Evolutionary conservation across 2,888 invertebrate genomes (phyloP).

Genomic region (Cotesia congregata): DNA sequence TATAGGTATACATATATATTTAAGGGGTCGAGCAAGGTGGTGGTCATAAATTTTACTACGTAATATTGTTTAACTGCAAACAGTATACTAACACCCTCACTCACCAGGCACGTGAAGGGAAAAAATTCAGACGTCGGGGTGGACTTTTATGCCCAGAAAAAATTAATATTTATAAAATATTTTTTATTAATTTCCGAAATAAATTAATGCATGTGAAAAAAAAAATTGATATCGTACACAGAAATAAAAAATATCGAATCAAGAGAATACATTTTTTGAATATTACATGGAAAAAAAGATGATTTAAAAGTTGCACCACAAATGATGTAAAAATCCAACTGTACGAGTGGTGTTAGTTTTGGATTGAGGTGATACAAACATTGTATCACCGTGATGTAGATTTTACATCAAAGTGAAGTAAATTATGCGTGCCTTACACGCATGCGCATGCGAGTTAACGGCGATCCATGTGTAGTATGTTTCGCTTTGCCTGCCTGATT

Average conservation of each 20-base stretch:
- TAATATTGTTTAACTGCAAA: slow-evolving; percentile 69
- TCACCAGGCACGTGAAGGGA: slow-evolving; percentile 44
- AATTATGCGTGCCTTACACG: no score
- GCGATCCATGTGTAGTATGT: no score
- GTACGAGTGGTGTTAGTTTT: no score
- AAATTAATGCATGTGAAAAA: neutral
- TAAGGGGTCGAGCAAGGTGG: slow-evolving; percentile 18
- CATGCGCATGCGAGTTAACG: no score
- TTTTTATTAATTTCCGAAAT: neutral
- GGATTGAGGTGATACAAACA: no score
- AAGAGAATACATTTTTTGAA: no score
- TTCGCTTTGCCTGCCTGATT: no score
- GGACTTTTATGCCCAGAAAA: slow-evolving; percentile 1
- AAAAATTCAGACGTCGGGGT: neutral
- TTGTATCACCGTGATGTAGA: no score
- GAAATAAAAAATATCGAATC: neutral
- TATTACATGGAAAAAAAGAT: no score
- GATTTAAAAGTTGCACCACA: no score
- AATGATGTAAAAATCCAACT: no score
- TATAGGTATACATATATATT: slow-evolving; percentile 41
- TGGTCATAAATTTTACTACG: slow-evolving; percentile 67
- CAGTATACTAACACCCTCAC: slow-evolving; percentile 60
- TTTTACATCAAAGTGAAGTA: no score
- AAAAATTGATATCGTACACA: neutral
- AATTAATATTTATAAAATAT: neutral